A percentile compares a stretch with the other conserved stretches of the same genome.
Conservation (phyloP, 2,797 vertebrate genomes). For the Lemur catta region DNA sequence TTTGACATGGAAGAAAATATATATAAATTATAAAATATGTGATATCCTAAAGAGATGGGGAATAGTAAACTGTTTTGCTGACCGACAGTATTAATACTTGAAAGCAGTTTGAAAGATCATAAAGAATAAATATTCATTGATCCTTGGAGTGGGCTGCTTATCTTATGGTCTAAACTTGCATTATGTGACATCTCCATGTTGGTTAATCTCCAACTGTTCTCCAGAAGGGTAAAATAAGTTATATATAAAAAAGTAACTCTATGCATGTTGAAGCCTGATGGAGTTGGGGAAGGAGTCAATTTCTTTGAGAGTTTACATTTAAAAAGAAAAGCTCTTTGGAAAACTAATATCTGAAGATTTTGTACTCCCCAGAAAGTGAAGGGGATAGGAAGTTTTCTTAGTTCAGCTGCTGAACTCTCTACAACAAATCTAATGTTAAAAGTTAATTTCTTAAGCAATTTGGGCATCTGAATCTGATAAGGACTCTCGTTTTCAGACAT, state of each 20-base stretch:
- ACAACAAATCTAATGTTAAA: not conserved
- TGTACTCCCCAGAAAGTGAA: not conserved
- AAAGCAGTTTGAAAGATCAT: not conserved
- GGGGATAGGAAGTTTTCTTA: not conserved
- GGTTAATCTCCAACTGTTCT: not conserved
- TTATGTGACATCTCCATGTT: not conserved
- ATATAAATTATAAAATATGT: not conserved
- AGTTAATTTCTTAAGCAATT: conserved; percentile 42
- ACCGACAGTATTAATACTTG: not conserved
- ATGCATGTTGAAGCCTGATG: not conserved
- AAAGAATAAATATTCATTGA: not conserved
- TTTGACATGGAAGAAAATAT: conserved; percentile 20
- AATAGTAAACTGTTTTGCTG: not conserved
- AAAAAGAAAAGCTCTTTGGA: conserved; percentile 19
- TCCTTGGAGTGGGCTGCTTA: not conserved
- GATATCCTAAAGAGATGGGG: not conserved
- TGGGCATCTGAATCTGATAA: not conserved
- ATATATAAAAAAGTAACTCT: not conserved
- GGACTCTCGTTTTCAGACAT: not conserved
- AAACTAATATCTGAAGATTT: not conserved
- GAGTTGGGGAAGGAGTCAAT: not conserved
- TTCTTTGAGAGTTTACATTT: conserved; percentile 10
- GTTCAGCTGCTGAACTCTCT: not conserved
- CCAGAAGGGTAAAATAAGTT: not conserved
- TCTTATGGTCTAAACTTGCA: not conserved